Percentiles rank a stretch among this genome's conserved stretches.
These are phyloP conservation scores for Phyllopteryx taeniolatus DNA, from an alignment of 2,113 vertebrate species.

Conservation along the genomic window DNA sequence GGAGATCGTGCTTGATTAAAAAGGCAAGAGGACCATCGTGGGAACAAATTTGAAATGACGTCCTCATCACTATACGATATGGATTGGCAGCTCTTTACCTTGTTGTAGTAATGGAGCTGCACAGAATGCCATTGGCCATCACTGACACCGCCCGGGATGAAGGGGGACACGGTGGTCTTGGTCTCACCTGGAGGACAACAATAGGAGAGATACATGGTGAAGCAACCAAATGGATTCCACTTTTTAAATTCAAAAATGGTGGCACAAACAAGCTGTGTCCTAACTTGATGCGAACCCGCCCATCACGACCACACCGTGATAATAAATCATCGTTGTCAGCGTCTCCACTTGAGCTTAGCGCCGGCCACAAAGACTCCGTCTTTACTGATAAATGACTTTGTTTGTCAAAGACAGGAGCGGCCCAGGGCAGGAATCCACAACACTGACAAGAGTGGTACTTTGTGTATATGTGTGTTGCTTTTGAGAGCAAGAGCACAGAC, in stretches of 20 bases:
- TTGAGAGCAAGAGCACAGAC: background rate
- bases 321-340: slow-evolving; percentile 54
- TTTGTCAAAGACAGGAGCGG: slow-evolving; percentile 68
- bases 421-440: slow-evolving; percentile 37
- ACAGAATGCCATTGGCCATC: slow-evolving; percentile 94
- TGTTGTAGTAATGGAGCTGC: slow-evolving; percentile 96
- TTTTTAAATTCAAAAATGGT: background rate
- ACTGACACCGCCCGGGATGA: slow-evolving; percentile 85
- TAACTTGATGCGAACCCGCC: slow-evolving; percentile 10
- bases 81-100: slow-evolving; percentile 74
- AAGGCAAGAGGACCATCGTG: slow-evolving; percentile 46
- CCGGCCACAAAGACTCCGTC: slow-evolving; percentile 35
- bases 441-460: slow-evolving; percentile 17
- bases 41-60: slow-evolving; percentile 30
- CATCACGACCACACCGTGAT: slow-evolving; percentile 1
- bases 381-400: slow-evolving; percentile 60
- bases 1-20: slow-evolving; percentile 19
- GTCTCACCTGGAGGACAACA: slow-evolving; percentile 78
- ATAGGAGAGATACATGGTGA: background rate
- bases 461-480: slow-evolving; percentile 3
- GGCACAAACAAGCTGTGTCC: background rate
- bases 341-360: slow-evolving; percentile 37
- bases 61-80: background rate
- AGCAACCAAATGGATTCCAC: background rate
- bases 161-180: slow-evolving; percentile 85